These are phyloP conservation scores for Arctopsyche grandis DNA, from an alignment of 1,140 invertebrate genomes.

Conservation along the genomic window DNA sequence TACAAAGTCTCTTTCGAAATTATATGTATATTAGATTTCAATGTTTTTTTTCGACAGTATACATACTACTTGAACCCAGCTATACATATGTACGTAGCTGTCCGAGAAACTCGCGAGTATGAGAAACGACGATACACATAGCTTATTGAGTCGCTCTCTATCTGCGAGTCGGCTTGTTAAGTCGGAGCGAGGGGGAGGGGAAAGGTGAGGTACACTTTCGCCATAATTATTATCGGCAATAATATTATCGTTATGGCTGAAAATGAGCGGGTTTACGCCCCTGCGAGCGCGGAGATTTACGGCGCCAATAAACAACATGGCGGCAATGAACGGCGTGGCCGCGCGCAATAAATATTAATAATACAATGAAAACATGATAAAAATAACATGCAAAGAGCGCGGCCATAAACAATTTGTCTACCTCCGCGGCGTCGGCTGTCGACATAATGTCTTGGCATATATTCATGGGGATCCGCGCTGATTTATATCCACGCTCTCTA, in stretches of 20 bases:
- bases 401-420: constrained; percentile 41
- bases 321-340: constrained; percentile 23
- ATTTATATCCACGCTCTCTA: constrained; percentile 13
- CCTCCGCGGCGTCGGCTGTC: constrained; percentile 33
- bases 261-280: constrained; percentile 30
- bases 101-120: no score
- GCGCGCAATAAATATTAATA: constrained; percentile 42
- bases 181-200: no score
- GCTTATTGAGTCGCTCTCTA: no score
- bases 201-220: constrained; percentile 8
- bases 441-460: constrained; percentile 40
- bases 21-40: no score
- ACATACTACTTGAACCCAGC: no score
- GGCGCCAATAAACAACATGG: constrained; percentile 31
- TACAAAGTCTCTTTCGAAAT: no score
- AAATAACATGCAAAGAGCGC: constrained; percentile 38
- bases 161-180: no score
- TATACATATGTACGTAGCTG: no score
- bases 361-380: constrained; percentile 42
- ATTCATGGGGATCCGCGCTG: constrained; percentile 33
- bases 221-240: constrained; percentile 24
- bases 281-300: constrained; percentile 21
- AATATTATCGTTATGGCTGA: constrained; percentile 30
- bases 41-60: no score
- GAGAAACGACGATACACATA: no score